Base-by-base conservation (phyloP, 2,113 vertebrate genomes). In the Murina feae region DNA sequence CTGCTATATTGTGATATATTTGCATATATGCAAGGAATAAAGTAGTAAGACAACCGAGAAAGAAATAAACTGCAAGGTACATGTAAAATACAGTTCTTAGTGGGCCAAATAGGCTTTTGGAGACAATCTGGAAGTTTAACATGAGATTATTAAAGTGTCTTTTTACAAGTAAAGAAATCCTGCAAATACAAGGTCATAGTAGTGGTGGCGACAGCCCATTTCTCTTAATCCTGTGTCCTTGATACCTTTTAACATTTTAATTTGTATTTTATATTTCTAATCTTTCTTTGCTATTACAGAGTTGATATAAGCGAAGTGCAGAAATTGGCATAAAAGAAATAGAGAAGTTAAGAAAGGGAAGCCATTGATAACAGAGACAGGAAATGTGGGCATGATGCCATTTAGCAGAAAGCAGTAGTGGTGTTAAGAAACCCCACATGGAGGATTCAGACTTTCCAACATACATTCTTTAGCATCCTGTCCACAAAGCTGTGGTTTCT, bases 51-150 rank as follows among this genome's bases (percentile, higher is more conserved):
- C 0, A 11, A 84, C 28, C 53, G 66, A 37, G 76, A 87, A 42
- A 96, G 35, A 91, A 95, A 63, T 71, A 80, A 93, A 94, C 17
- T 69, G 11, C 4, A 79, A 83, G 89, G 32, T 63, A 20, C 35
- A 74, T 68, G 37, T 81, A 51, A 90, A 85, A 74, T 72, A 35
- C 1, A 30, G 53, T 90, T 71, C 42, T 74, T 44, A 4, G 11
- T 47, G 65, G 81, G 5, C 32, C n/a, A 30, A 25, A 42, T 18
- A 75, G 37, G 13, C 71, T 74, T 89, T 91, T 18, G 87, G 25
- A 83, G n/a, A 1, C 1, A 25, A 55, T 74, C 32, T 85, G 76
- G n/a, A 69, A 87, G 28, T 88, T 92, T 72, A 91, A 49, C 11
- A 3, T 28, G 12, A 39, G 60, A 37, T 68, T 76, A 44, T 60